These are phyloP conservation scores for Antrozous pallidus DNA, from an alignment of 2,797 vertebrate species.

Conservation along the genomic window DNA sequence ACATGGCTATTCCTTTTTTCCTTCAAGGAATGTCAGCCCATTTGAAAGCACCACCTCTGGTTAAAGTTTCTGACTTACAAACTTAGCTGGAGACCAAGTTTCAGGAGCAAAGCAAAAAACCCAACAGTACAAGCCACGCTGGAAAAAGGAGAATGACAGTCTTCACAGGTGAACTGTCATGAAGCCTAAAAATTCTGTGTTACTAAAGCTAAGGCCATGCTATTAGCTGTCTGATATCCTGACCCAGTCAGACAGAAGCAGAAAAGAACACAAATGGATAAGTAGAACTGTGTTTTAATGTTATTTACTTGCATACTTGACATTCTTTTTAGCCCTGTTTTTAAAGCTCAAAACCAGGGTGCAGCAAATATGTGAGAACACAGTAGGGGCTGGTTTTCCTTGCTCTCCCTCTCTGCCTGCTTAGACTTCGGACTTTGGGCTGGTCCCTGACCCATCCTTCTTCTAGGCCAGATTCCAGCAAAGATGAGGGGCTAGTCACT, in stretches of 20 bases:
- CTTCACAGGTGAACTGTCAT: background rate
- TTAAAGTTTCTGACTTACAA: constrained; percentile 17
- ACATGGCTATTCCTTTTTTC: background rate
- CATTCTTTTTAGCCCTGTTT: constrained; percentile 53
- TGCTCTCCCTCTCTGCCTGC: background rate
- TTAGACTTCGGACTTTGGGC: background rate
- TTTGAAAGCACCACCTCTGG: background rate
- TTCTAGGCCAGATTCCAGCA: background rate
- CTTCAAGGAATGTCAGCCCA: constrained; percentile 1
- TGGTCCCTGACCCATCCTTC: background rate
- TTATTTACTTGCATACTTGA: constrained; percentile 38
- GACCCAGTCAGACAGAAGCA: background rate
- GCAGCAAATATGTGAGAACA: background rate
- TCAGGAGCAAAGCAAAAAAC: background rate
- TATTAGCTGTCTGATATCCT: background rate
- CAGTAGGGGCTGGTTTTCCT: background rate
- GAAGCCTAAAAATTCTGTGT: background rate
- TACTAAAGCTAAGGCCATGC: background rate
- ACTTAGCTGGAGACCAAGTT: background rate
- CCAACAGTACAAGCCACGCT: background rate
- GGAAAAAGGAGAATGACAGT: background rate
- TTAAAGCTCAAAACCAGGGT: constrained; percentile 40
- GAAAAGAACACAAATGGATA: background rate
- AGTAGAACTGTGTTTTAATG: background rate
- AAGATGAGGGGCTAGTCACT: background rate